phyloP scores from a whole-genome alignment of 1,140 invertebrate species.

The Brachionus koreanus region DNA sequence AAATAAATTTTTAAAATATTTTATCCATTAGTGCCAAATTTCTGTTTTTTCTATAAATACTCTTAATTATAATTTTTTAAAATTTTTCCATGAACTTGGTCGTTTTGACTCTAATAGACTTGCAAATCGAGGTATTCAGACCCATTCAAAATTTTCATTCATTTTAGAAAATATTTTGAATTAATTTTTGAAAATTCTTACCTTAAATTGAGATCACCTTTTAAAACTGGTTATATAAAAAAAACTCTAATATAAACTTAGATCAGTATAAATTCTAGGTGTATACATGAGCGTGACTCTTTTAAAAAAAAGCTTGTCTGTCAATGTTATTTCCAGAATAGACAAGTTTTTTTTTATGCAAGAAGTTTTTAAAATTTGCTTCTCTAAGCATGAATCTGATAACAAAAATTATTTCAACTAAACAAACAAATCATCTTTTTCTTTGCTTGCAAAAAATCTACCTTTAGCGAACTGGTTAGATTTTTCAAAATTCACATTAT shows the following conservation, averaged over 20 bases:
- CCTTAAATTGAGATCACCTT: neutral
- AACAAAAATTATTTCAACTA: too few species aligned
- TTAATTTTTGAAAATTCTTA: neutral
- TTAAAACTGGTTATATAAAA: neutral
- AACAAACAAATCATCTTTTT: neutral
- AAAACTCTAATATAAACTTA: neutral
- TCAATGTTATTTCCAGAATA: neutral
- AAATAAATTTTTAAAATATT: too few species aligned
- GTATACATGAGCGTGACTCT: neutral
- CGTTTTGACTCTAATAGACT: too few species aligned
- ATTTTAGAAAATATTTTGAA: neutral
- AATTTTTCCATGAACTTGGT: too few species aligned
- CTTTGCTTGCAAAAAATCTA: neutral
- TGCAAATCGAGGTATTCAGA: neutral
- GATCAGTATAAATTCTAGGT: neutral
- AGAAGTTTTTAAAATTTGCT: neutral
- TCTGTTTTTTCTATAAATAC: too few species aligned
- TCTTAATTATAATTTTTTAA: too few species aligned
- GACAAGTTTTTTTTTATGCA: neutral
- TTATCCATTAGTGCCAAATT: too few species aligned
- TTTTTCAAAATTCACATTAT: neutral
- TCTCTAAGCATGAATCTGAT: neutral
- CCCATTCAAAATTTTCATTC: neutral
- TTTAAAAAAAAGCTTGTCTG: neutral
- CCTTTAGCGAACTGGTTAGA: neutral